Evolutionary conservation across 2,888 invertebrate species (phyloP), one percentile per base, ranked within the genome.

Genomic region (Drosophila kanekoi): DNA sequence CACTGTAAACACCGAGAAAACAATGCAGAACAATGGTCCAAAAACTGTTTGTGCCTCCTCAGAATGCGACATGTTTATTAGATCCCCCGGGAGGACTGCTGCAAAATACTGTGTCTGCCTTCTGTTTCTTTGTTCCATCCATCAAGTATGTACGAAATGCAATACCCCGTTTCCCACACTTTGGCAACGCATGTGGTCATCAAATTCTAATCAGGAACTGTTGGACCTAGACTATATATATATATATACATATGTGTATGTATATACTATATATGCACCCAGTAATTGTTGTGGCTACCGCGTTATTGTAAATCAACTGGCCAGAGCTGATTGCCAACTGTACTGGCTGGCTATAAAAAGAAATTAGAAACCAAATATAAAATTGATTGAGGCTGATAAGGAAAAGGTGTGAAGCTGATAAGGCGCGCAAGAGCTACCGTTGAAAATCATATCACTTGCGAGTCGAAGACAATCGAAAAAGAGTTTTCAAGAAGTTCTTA

Each of bases 11-110:
- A 82, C 45, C 10, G 57, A 10, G 41, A 54, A 54, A 64, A 73
- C 35, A 45, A 38, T 51, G 51, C 40, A 32, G 37, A 71, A 72
- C 79, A 77, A 77, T 59, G 56, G 8, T 8, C 13, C 52, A 9
- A 38, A 66, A 57, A 77, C 43, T 37, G 61, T 11, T 38, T 52
- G 33, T 48, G 20, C 44, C 57, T 40, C 64, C 67, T 67, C 40
- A 56, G 51, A 35, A 33, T 47, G 57, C 35, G 79, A 87, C 88
- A 85, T 82, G 77, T 85, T 79, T 87, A 85, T 87, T 89, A 85
- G 84, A 62, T 79, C 87, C 79, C 84, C 77, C 20, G 81, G 81
- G 85, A 72, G 58, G 54, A 53, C 38, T 33, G 63, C 65, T 75
- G 66, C 49, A 43, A 54, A 58, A 28, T 28, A 28, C 32, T 63